These are phyloP conservation scores for Harlomillsia oculata DNA, from an alignment of 1,140 invertebrate species.

Conservation along the genomic window DNA sequence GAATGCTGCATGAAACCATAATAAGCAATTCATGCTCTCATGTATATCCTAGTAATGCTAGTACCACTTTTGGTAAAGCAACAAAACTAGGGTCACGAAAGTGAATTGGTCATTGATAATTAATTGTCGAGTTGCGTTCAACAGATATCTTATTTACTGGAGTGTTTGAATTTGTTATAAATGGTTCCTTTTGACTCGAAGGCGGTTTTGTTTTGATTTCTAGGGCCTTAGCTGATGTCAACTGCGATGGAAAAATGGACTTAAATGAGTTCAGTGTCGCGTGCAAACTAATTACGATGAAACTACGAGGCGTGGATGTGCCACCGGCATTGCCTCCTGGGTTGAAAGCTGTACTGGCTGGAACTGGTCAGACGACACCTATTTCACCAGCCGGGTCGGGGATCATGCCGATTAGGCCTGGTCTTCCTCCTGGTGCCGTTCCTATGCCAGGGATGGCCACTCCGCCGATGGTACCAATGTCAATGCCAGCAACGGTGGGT, in stretches of 20 bases:
- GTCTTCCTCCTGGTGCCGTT: conserved; percentile 34
- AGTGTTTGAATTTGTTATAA: conserved; percentile 3
- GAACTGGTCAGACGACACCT: conserved; percentile 21
- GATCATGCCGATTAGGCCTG: conserved; percentile 13
- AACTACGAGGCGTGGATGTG: conserved; percentile 80
- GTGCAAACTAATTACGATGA: conserved; percentile 91
- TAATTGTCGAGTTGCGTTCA: background rate
- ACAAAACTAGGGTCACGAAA: no score
- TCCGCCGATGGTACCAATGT: conserved; percentile 13
- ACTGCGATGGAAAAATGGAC: conserved; percentile 94
- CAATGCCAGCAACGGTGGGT: conserved; percentile 18
- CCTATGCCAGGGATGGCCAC: conserved; percentile 16
- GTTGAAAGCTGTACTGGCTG: conserved; percentile 41
- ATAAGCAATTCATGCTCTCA: no score
- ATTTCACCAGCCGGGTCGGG: conserved; percentile 33
- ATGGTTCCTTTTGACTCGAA: no score
- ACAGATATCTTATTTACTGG: background rate
- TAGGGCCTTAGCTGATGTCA: conserved; percentile 85
- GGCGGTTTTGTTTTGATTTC: no score
- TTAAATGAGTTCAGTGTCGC: conserved; percentile 95
- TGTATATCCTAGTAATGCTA: no score
- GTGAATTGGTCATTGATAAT: background rate
- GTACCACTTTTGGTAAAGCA: no score
- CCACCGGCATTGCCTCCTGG: conserved; percentile 71
- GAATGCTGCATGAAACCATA: no score